Conservation (phyloP, 64 coral and sea anemone species). For the Catalaphyllia jardinei region DNA sequence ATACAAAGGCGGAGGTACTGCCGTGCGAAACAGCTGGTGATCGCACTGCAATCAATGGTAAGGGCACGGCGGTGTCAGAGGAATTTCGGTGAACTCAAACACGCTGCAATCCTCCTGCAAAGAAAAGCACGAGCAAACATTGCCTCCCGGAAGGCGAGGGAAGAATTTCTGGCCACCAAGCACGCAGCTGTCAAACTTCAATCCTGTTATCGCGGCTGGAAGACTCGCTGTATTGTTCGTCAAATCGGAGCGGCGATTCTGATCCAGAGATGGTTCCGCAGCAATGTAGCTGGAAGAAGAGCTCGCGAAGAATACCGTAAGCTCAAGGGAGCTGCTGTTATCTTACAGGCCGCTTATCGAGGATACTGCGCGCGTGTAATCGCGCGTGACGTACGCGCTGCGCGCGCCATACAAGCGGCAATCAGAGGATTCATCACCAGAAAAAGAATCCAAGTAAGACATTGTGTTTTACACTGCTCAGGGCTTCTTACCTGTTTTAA, state of each 20-base stretch:
- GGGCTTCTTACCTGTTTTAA: not conserved
- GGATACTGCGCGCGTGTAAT: constrained; percentile 57
- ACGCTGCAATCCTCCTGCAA: constrained; percentile 29
- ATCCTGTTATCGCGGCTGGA: constrained; percentile 39
- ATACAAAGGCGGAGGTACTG: constrained; percentile 13
- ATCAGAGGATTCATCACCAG: constrained; percentile 64
- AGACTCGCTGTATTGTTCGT: constrained; percentile 5
- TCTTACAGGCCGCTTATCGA: constrained; percentile 77
- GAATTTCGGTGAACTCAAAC: not conserved
- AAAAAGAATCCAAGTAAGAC: constrained; percentile 66
- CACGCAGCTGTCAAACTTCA: constrained; percentile 38
- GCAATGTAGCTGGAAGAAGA: not conserved
- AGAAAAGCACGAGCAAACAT: constrained; percentile 21
- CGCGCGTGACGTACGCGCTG: constrained; percentile 32
- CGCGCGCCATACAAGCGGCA: constrained; percentile 51
- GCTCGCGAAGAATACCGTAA: constrained; percentile 42
- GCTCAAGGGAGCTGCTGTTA: constrained; percentile 40
- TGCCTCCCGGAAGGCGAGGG: not conserved
- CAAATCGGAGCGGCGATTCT: constrained; percentile 38
- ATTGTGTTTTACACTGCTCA: not conserved
- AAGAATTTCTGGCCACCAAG: constrained; percentile 35
- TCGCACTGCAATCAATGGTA: constrained; percentile 26
- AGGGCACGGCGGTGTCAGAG: not conserved
- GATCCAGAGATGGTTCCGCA: constrained; percentile 62
- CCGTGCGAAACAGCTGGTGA: constrained; percentile 36